Evolutionary conservation across 1,140 invertebrate genomes (phyloP), one percentile per base, ranked within the genome.

Genomic region (Sweltsa coloradensis): DNA sequence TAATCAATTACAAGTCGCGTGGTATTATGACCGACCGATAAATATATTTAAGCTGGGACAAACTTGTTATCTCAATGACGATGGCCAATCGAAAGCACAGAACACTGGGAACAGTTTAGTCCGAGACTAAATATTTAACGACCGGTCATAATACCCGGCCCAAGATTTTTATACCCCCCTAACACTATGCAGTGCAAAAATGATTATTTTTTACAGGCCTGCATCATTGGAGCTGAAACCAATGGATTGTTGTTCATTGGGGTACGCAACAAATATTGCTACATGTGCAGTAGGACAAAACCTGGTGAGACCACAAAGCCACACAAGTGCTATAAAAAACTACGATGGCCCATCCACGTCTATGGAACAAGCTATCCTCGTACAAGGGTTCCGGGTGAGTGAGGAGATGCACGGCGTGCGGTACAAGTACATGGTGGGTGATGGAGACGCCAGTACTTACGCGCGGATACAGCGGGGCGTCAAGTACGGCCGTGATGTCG

Each of bases 231-330:
- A 36, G 25, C 44, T 6, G 23, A 50, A 16, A 50, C 48, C 5
- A 50, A 50, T 18, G 48, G 48, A 22, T 14, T 50, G 16, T n/a
- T 50, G n/a, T 50, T 48, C 21, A 3, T 50, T 2, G 45, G 41
- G 19, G 44, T 49, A 3, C 5, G 29, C 2, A 50, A 50, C 19
- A 47, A 47, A 21, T 50, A 34, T 49, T 50, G 48, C 23, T 50
- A 31, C 26, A 11, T 47, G 3, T 50, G 48, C 24, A 24, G 43
- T 5, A 16, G 36, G 23, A 22, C 36, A 19, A n/a, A 37, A 37
- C 18, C 5, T 37, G 36, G 23, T 19, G 4, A 3, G n/a, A 37
- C 7, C 16, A 3, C 29, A 29, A 14, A 4, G 2, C 14, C 19
- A 34, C 19, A 37, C 27, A 3, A 49, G 22, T n/a, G 18, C n/a